Conservation (phyloP, 2,113 vertebrate species). For the Megalops atlanticus region DNA sequence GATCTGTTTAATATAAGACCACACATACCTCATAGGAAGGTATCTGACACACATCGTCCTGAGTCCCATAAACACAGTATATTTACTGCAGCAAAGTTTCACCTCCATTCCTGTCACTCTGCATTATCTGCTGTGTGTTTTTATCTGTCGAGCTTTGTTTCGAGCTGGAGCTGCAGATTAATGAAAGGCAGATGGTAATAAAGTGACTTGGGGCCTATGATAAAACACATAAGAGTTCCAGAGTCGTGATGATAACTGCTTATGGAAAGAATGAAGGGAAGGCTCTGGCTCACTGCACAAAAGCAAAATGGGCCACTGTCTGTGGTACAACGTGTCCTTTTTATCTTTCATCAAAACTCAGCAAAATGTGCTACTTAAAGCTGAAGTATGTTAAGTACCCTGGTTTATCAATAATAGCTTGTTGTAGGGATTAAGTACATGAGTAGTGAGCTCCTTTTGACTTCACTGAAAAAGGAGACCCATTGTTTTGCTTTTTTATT, state of each 20-base stretch:
- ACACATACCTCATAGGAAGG: conserved; percentile 3
- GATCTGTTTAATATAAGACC: conserved; percentile 1
- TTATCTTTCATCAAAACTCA: neutral
- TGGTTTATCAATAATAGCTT: neutral
- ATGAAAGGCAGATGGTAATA: conserved; percentile 38
- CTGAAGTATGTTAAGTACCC: conserved; percentile 1
- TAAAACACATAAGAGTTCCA: conserved; percentile 32
- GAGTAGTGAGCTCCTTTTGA: neutral
- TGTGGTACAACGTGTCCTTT: conserved; percentile 32
- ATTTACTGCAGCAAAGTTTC: conserved; percentile 2
- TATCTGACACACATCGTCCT: neutral
- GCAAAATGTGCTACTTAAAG: neutral
- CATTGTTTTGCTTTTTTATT: conserved; percentile 17
- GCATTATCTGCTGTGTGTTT: neutral
- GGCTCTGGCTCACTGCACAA: neutral
- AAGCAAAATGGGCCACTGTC: conserved; percentile 29
- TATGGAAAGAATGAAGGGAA: conserved; percentile 43
- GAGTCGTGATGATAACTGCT: conserved; percentile 28
- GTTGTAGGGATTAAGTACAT: neutral
- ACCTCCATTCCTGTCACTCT: neutral
- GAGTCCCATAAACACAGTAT: neutral
- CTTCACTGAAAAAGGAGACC: neutral
- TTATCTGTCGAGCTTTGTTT: conserved; percentile 33
- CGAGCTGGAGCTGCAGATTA: conserved; percentile 29
- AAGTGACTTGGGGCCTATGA: conserved; percentile 34